Conservation (phyloP, 2,113 vertebrate genomes). For the Mustela lutreola region DNA sequence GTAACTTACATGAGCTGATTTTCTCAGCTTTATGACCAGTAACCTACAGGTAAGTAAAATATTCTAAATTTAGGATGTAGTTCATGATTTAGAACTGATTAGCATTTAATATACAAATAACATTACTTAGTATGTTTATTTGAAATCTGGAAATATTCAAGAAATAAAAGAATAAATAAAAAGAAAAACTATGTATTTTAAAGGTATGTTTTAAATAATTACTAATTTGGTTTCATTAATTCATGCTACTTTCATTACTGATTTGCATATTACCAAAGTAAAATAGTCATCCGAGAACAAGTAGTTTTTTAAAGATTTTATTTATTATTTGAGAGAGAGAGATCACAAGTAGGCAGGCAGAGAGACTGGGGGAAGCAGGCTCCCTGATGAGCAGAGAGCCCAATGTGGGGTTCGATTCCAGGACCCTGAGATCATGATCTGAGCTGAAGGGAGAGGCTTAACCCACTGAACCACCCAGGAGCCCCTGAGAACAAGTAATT, state of each 20-base stretch:
- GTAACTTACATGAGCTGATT: slow-evolving; percentile 63
- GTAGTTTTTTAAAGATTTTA: background rate
- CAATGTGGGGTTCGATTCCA: too few relatives aligned
- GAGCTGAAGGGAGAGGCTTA: too few relatives aligned
- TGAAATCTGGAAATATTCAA: slow-evolving; percentile 57
- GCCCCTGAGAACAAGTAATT: background rate
- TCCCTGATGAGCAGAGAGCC: too few relatives aligned
- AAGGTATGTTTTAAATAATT: slow-evolving; percentile 67
- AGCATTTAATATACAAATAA: slow-evolving; percentile 57
- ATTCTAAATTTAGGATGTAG: slow-evolving; percentile 54
- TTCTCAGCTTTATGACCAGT: slow-evolving; percentile 75
- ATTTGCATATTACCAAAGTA: slow-evolving; percentile 56
- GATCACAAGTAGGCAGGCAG: too few relatives aligned
- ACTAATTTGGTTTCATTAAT: slow-evolving; percentile 72
- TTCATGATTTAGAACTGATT: slow-evolving; percentile 76
- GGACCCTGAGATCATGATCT: too few relatives aligned
- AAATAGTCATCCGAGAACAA: background rate
- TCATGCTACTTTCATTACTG: slow-evolving; percentile 56
- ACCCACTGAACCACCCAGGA: too few relatives aligned
- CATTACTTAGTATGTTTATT: slow-evolving; percentile 13
- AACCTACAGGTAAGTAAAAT: slow-evolving; percentile 77
- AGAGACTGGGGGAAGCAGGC: too few relatives aligned
- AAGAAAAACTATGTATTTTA: slow-evolving; percentile 43
- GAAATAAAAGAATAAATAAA: slow-evolving; percentile 62
- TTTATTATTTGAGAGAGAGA: too few relatives aligned